Evolutionary conservation across 2,888 invertebrate genomes (phyloP), one percentile per base, ranked within the genome.

Genomic region (Seira sanloemensis): DNA sequence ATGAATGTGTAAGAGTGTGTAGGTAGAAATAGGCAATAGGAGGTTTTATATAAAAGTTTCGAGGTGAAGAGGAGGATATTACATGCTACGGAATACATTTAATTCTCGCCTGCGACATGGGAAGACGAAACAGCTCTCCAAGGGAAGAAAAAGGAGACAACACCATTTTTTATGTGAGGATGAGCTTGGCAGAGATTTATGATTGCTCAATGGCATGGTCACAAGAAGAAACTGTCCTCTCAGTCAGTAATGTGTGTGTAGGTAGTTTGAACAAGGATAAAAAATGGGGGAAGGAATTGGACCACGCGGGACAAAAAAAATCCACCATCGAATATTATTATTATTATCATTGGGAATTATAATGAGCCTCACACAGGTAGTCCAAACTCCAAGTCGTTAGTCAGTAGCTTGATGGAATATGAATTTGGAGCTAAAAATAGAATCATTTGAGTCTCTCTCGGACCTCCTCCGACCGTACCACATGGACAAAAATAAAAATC

Each of bases 181-280:
- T 58, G 16, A 12, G 46, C n/a, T 21, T 84, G 84, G 78, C 84
- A 84, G 84, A 84, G 84, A 84, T 84, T 84, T 84, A 84, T 81
- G 80, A 75, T 68, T 69, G 58, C 58, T 37, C 37, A 37, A 58
- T 18, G 37, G 12, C 7, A 37, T 37, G 58, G 58, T 58, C 58
- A 58, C 58, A 7, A n/a, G n/a, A 58, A 58, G 58, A 58, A 12
- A 37, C 5, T 37, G 37, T 37, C 37, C 37, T 37, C 37, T 37
- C 37, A 7, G 58, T 12, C 58, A 58, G 18, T 9, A 16, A 18
- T n/a, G 9, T 2, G 9, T 9, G 12, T 58, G 58, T n/a, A 58
- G 18, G 58, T 58, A 16, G 18, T n/a, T n/a, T n/a, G n/a, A n/a
- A n/a, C n/a, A n/a, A n/a, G n/a, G n/a, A n/a, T n/a, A n/a, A n/a